Evolutionary conservation across 2,888 invertebrate genomes (phyloP), one percentile per base, ranked within the genome.

Genomic region (Mythimna impura): DNA sequence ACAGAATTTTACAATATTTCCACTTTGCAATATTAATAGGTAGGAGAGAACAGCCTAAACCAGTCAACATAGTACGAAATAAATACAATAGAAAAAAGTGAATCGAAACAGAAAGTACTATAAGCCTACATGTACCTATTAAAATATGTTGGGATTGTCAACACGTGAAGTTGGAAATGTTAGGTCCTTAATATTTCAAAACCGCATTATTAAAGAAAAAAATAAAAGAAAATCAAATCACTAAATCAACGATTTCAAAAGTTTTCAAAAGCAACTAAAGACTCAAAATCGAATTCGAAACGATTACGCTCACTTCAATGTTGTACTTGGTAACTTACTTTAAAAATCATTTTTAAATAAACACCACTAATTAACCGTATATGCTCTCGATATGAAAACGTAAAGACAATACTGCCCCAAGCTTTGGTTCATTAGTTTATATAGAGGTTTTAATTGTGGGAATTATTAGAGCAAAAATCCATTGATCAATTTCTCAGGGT

Each of bases 381-480:
- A 82, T 73, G 83, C 57, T 84, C 70, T 75, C 74, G 55, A 65
- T 70, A 71, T 76, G 75, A 85, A 75, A 54, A 73, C 79, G 62
- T 54, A 70, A 69, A 85, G 75, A 87, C 78, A 90, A 93, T 91
- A 93, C 91, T 91, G 86, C 73, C 61, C 80, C 77, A 81, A 81
- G 86, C 86, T 84, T 82, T 82, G 84, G 82, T 88, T 91, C 93
- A 93, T 93, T 94, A 94, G 91, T 92, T 93, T 95, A 94, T 96
- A 96, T 95, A 96, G 89, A 89, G 87, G 89, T 89, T 87, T 89
- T 94, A 94, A 95, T 94, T 95, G 96, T 96, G 96, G 95, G 96
- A 96, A 96, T 93, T 94, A 94, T 91, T 93, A 88, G 94, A 94
- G 95, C 94, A 95, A 96, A 96, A 95, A 94, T 91, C 88, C 88